A percentile compares a stretch with the other conserved stretches of the same genome.
Conservation (phyloP, 1,140 invertebrate species). For the Nebria ingens region DNA sequence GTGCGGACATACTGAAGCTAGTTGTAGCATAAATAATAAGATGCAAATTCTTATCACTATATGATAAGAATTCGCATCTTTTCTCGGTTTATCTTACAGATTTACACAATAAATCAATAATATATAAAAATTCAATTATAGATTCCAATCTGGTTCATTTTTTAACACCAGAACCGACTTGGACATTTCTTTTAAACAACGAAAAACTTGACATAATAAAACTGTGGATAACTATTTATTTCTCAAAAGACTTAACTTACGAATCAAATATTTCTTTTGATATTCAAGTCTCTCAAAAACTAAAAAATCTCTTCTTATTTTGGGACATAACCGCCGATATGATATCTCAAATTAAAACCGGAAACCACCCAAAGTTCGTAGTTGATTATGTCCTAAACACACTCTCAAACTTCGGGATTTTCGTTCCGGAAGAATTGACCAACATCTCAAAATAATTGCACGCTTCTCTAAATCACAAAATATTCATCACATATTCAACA, state of each 20-base stretch:
- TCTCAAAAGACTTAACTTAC: constrained; percentile 35
- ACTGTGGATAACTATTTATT: constrained; percentile 40
- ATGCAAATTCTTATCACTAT: no score
- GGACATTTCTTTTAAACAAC: constrained; percentile 41
- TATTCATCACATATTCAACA: constrained; percentile 40
- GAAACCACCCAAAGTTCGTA: constrained; percentile 39
- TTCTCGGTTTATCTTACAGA: no score
- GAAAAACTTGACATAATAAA: constrained; percentile 39
- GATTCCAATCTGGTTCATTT: constrained; percentile 40
- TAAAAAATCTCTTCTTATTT: constrained; percentile 40
- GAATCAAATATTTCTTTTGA: constrained; percentile 34
- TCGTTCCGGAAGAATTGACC: constrained; percentile 38
- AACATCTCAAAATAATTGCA: constrained; percentile 40
- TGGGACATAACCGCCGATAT: constrained; percentile 47
- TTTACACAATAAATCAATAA: no score
- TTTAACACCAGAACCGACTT: constrained; percentile 37
- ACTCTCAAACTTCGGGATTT: constrained; percentile 42
- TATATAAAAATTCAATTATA: constrained; percentile 17
- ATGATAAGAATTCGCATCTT: no score
- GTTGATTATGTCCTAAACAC: constrained; percentile 45
- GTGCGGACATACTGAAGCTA: no score
- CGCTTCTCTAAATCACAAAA: constrained; percentile 41
- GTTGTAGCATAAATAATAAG: no score
- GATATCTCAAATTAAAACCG: constrained; percentile 39
- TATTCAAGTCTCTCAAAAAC: constrained; percentile 34